phyloP scores from a whole-genome alignment of 92 coral and sea anemone species.

The Actinernus sp. region DNA sequence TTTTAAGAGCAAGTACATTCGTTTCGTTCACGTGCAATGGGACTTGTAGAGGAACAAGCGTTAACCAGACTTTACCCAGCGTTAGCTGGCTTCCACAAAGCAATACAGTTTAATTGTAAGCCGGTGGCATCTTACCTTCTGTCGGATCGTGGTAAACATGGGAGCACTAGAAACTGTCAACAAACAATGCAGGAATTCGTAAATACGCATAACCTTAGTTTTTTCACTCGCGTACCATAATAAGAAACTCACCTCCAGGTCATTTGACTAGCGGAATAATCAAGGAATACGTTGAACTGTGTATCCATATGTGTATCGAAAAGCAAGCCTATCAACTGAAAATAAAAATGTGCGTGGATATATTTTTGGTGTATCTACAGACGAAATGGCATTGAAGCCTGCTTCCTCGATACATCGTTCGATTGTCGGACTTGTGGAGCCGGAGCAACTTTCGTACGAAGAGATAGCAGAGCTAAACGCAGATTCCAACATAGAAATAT shows the following conservation, averaged over 20 bases:
- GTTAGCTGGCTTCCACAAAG: constrained; percentile 20
- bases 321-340: constrained; percentile 27
- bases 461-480: too few relatives aligned
- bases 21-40: constrained; percentile 35
- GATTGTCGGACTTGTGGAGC: constrained; percentile 36
- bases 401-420: constrained; percentile 36
- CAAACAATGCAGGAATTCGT: constrained; percentile 35
- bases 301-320: constrained; percentile 49
- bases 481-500: too few relatives aligned
- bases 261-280: constrained; percentile 38
- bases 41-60: constrained; percentile 43
- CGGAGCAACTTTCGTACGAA: constrained; percentile 33
- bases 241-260: constrained; percentile 46
- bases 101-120: constrained; percentile 54
- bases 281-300: constrained; percentile 40
- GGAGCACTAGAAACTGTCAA: constrained; percentile 14
- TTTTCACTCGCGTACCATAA: constrained; percentile 44
- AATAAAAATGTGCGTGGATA: constrained; percentile 28
- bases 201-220: constrained; percentile 41
- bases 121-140: constrained; percentile 51
- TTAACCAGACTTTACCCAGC: constrained; percentile 44
- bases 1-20: constrained; percentile 41
- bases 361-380: constrained; percentile 43
- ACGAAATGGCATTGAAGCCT: constrained; percentile 60
- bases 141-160: constrained; percentile 53